These are phyloP conservation scores for Pissodes strobi DNA, from an alignment of 1,140 invertebrate species.

Conservation along the genomic window DNA sequence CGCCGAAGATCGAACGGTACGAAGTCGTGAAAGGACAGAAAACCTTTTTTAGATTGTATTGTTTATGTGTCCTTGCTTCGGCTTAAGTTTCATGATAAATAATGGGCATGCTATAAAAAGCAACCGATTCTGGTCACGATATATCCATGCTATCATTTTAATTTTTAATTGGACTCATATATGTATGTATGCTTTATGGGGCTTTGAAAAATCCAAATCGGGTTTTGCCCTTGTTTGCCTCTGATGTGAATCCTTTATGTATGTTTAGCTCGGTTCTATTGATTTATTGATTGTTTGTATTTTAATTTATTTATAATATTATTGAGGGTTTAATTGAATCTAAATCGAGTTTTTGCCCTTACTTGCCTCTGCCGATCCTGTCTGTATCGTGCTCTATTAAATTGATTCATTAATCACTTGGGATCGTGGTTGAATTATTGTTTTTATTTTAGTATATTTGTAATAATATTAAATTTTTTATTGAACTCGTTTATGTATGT, in stretches of 20 bases:
- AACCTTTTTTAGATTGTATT: conserved; percentile 47
- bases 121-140: conserved; percentile 30
- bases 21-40: conserved; percentile 47
- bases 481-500: too few species aligned
- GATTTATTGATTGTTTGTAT: too few species aligned
- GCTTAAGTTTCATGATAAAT: conserved; percentile 36
- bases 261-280: neutral
- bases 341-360: too few species aligned
- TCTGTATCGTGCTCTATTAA: too few species aligned
- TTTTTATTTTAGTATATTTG: too few species aligned
- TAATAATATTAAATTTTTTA: too few species aligned
- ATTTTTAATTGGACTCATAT: conserved; percentile 25
- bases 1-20: conserved; percentile 7
- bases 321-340: too few species aligned
- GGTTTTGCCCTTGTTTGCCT: conserved; percentile 17
- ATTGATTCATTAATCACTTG: neutral
- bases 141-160: conserved; percentile 21
- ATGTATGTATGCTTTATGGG: neutral
- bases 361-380: too few species aligned
- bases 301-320: too few species aligned
- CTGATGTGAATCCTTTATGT: conserved; percentile 1
- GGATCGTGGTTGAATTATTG: too few species aligned
- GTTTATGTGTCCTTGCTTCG: conserved; percentile 45
- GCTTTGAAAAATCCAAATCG: conserved; percentile 15
- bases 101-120: conserved; percentile 31